Evolutionary conservation across 2,888 invertebrate genomes (phyloP).

Genomic region (Mongoloraphidia duomilia): DNA sequence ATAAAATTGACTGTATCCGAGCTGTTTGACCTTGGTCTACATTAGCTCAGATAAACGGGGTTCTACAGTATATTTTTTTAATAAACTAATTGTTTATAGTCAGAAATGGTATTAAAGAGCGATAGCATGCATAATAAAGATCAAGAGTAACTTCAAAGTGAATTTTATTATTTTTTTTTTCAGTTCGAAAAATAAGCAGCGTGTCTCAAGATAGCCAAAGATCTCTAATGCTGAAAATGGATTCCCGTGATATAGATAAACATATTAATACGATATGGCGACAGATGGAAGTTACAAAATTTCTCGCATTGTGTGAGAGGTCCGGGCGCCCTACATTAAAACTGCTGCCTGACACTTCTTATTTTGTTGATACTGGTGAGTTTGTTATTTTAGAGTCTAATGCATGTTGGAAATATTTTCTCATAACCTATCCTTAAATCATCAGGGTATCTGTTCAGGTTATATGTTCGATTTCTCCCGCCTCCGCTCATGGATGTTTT

Average conservation of each 20-base stretch:
- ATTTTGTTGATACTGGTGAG: conserved; percentile 18
- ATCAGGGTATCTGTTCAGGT: no score
- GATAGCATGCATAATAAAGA: neutral
- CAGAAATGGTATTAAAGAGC: no score
- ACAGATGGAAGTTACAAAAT: conserved; percentile 71
- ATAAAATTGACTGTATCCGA: no score
- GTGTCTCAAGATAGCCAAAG: conserved; percentile 24
- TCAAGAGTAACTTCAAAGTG: neutral
- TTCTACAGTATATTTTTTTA: neutral
- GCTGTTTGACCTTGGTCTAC: no score
- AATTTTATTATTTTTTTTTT: conserved; percentile 2
- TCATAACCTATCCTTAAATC: no score
- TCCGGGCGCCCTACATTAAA: conserved; percentile 31
- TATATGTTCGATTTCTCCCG: no score
- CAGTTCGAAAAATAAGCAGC: conserved; percentile 15
- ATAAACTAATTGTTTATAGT: no score
- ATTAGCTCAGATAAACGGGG: neutral
- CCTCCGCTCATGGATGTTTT: no score
- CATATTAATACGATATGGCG: conserved; percentile 64
- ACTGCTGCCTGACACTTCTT: conserved; percentile 19
- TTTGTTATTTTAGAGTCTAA: no score
- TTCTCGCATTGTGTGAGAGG: conserved; percentile 48
- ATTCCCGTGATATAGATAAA: conserved; percentile 54
- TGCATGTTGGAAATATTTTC: no score
- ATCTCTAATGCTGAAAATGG: conserved; percentile 53